Evolutionary conservation across 2,888 invertebrate genomes (phyloP).

Genomic region (Deilephila porcellus): DNA sequence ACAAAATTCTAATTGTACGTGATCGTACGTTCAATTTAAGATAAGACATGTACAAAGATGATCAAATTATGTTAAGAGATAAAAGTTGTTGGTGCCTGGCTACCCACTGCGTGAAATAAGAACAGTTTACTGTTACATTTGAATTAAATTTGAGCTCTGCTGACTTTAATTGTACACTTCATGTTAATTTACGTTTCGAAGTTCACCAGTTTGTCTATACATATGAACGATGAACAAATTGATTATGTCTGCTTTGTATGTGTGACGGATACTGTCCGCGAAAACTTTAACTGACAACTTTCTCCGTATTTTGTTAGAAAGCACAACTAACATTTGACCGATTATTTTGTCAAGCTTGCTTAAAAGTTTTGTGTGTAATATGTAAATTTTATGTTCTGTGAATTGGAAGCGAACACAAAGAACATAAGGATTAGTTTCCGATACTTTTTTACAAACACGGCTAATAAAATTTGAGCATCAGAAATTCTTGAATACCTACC

Average conservation of each 20-base stretch:
- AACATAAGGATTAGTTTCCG: neutral
- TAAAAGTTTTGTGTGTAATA: neutral
- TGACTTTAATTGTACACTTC: neutral
- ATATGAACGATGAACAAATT: neutral
- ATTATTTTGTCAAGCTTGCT: neutral
- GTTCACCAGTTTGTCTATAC: neutral
- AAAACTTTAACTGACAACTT: conserved; percentile 13
- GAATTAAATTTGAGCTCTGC: neutral
- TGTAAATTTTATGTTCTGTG: neutral
- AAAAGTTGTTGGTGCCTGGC: neutral
- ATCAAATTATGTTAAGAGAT: neutral
- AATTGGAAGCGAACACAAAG: neutral
- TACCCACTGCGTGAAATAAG: conserved; percentile 4
- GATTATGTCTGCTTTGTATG: neutral
- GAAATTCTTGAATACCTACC: too few species aligned
- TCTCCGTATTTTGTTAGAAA: conserved; percentile 17
- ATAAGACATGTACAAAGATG: neutral
- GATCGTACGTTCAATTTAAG: neutral
- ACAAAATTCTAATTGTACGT: neutral
- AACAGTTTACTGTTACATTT: conserved; percentile 20
- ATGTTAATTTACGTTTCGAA: neutral
- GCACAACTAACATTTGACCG: conserved; percentile 2
- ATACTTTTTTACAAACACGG: too few species aligned
- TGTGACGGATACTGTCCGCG: neutral
- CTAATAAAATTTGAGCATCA: too few species aligned